A percentile compares a stretch with the other conserved stretches of the same genome.
These are phyloP conservation scores for Tinamus major DNA, from an alignment of 2,797 vertebrate genomes.

Conservation along the genomic window DNA sequence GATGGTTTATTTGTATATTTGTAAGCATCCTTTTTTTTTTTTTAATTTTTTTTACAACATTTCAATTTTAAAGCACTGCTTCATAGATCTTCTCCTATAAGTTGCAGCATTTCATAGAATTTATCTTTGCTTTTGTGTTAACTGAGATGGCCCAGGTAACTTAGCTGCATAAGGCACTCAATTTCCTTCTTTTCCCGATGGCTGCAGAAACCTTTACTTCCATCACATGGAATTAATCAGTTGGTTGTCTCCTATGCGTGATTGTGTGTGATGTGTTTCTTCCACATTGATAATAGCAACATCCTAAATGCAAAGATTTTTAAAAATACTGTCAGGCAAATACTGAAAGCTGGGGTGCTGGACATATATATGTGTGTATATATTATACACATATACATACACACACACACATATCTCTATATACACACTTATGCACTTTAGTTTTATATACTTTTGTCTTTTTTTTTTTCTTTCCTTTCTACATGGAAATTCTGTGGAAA, in stretches of 20 bases:
- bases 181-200: not conserved
- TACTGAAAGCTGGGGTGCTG: not conserved
- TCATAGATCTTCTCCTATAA: not conserved
- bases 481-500: not conserved
- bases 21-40: not conserved
- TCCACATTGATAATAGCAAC: not conserved
- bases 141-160: not conserved
- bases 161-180: not conserved
- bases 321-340: not conserved
- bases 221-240: rapidly evolving
- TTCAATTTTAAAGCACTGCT: not conserved
- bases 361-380: not conserved
- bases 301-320: not conserved
- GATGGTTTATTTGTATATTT: not conserved
- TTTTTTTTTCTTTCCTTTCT: not conserved
- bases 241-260: not conserved
- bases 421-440: not conserved
- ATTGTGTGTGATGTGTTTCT: not conserved
- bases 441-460: not conserved
- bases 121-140: not conserved
- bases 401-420: no score
- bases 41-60: not conserved
- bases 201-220: not conserved
- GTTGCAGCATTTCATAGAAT: not conserved
- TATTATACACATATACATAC: no score